Conservation (phyloP, 2,113 vertebrate genomes). For the Seriola aureovittata region DNA sequence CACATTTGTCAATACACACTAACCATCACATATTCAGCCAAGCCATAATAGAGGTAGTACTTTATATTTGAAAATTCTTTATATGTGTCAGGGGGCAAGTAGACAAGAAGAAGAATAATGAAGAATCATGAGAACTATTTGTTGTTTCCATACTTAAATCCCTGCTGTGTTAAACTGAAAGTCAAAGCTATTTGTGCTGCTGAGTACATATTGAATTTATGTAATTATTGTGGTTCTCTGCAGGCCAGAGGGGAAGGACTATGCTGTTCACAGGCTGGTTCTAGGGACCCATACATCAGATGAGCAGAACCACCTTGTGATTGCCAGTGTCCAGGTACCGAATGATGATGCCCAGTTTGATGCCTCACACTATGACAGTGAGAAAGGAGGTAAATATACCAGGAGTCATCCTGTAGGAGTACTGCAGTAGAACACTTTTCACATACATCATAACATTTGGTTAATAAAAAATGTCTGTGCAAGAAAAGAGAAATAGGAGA, state of each 20-base stretch:
- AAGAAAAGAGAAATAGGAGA: too few relatives aligned
- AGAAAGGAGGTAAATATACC: conserved; percentile 91
- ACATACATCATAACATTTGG: neutral
- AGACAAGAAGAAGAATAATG: too few relatives aligned
- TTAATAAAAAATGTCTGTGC: neutral
- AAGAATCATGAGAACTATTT: too few relatives aligned
- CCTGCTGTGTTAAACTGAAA: neutral
- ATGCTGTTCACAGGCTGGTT: conserved; percentile 91
- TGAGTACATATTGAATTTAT: neutral
- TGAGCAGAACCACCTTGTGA: conserved; percentile 96
- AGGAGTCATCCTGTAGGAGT: neutral
- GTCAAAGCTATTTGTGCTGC: neutral
- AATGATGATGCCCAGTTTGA: conserved; percentile 94
- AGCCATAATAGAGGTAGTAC: neutral
- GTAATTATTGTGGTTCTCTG: conserved; percentile 26
- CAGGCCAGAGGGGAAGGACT: conserved; percentile 95
- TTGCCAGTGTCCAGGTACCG: conserved; percentile 95
- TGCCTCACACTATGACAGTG: conserved; percentile 91
- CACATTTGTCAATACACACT: too few relatives aligned
- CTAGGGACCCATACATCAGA: conserved; percentile 94
- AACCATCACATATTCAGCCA: neutral
- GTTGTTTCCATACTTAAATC: neutral
- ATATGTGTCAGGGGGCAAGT: too few relatives aligned
- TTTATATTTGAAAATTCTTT: too few relatives aligned
- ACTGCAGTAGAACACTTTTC: neutral